Evolutionary conservation across 2,113 vertebrate genomes (phyloP), one percentile per base, ranked within the genome.

Genomic region (Sebastes schlegelii): DNA sequence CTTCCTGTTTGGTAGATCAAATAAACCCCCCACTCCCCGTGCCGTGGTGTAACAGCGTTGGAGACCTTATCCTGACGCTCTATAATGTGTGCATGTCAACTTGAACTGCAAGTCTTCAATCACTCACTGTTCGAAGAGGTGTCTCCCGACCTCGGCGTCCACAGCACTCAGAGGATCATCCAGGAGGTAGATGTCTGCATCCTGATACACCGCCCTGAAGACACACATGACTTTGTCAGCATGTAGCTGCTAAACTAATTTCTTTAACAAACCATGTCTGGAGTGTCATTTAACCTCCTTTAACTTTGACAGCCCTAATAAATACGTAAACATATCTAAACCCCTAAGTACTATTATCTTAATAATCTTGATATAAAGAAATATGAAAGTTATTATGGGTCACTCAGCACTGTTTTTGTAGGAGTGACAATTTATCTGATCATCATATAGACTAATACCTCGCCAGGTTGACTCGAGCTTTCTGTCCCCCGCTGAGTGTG

Each of bases 81-180:
- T 8, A 2, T 7, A 12, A 14, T 14, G 10, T 21, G 21, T 4
- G 5, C 2, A 34, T 11, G 8, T 23, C 23, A 23, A 6, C 42
- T 21, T 10, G 12, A 45, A 34, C 34, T 6, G 19, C 1, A 55
- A 21, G 19, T 5, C 0, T 23, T 2, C 7, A 43, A 14, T 13
- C 40, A 96, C 97, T 92, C 95, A 99, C 98, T 97, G 95, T 78
- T 99, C 97, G 92, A 99, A 99, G 45, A 99, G 92, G 82, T 99
- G 97, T 80, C 95, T 96, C 71, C 97, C 95, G 0, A 99, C 98
- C 92, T 99, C 98, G 1, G 97, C 95, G 71, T 99, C 98, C 1
- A 99, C 98, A 0, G 98, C 98, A 51, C 98, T 99, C 74, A 99
- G 84, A 1, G 98, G 98, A 66, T 99, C 98, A 8, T 99, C 98